Evolutionary conservation across 1,140 invertebrate genomes (phyloP).

Genomic region (Drosophila gunungcola): DNA sequence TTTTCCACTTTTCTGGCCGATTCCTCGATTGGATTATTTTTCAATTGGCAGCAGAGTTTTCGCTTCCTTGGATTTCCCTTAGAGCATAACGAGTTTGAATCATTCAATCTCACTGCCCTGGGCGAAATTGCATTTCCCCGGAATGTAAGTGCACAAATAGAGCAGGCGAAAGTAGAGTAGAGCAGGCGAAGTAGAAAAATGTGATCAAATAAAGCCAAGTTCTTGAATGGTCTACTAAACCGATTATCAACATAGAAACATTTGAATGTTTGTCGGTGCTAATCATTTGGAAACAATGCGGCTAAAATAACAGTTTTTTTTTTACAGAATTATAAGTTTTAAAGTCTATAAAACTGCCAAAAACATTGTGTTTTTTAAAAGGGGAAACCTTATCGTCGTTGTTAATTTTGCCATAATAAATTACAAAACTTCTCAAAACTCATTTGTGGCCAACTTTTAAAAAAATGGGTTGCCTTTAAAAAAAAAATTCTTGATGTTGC

Average conservation of each 20-base stretch:
- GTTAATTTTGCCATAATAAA: too few species aligned
- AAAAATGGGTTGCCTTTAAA: too few species aligned
- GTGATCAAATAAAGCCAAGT: constrained; percentile 1
- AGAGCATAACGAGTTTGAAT: constrained; percentile 27
- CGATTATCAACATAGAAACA: not conserved
- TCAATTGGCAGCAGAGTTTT: constrained; percentile 75
- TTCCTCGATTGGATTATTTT: constrained; percentile 71
- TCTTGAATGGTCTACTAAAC: not conserved
- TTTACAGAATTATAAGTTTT: too few species aligned
- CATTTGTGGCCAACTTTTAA: too few species aligned
- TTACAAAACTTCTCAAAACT: too few species aligned
- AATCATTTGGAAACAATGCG: too few species aligned
- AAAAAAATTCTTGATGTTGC: too few species aligned
- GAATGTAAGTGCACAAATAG: not conserved
- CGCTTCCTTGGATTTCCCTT: constrained; percentile 53
- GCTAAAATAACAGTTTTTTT: too few species aligned
- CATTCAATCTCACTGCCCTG: constrained; percentile 8
- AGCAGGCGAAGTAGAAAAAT: not conserved
- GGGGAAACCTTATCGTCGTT: too few species aligned
- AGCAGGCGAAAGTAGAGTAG: not conserved
- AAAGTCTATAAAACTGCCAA: too few species aligned
- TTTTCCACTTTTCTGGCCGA: constrained; percentile 47
- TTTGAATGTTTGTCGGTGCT: too few species aligned
- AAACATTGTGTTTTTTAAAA: too few species aligned
- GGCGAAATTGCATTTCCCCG: constrained; percentile 8